Conservation (phyloP, 1,140 invertebrate genomes). For the Periplaneta americana region DNA sequence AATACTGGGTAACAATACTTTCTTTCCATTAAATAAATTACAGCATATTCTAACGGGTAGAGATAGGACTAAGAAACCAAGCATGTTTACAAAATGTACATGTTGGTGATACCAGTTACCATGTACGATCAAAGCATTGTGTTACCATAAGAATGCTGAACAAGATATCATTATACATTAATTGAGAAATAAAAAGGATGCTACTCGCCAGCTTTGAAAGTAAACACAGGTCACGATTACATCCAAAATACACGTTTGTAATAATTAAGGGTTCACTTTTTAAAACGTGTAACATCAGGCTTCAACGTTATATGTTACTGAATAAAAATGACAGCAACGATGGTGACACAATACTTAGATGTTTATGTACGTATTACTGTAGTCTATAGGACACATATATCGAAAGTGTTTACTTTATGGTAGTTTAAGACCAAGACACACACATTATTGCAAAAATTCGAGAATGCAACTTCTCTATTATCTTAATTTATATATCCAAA, state of each 20-base stretch:
- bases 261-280: background rate
- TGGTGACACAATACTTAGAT: background rate
- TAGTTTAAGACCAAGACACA: background rate
- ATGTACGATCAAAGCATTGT: background rate
- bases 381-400: background rate
- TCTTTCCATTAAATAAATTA: background rate
- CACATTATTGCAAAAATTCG: background rate
- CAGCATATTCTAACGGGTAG: background rate
- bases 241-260: background rate
- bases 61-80: background rate
- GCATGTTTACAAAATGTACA: background rate
- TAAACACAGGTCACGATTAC: background rate
- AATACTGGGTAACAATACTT: background rate
- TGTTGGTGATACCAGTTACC: background rate
- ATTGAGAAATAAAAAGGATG: background rate
- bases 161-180: background rate
- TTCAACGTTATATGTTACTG: background rate
- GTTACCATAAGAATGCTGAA: background rate
- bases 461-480: background rate
- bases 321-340: background rate
- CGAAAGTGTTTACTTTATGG: background rate
- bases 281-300: background rate
- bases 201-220: background rate
- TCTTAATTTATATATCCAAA: background rate
- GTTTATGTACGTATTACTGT: background rate